phyloP scores from a whole-genome alignment of 2,113 vertebrate species.

The Aspiorhynchus laticeps region DNA sequence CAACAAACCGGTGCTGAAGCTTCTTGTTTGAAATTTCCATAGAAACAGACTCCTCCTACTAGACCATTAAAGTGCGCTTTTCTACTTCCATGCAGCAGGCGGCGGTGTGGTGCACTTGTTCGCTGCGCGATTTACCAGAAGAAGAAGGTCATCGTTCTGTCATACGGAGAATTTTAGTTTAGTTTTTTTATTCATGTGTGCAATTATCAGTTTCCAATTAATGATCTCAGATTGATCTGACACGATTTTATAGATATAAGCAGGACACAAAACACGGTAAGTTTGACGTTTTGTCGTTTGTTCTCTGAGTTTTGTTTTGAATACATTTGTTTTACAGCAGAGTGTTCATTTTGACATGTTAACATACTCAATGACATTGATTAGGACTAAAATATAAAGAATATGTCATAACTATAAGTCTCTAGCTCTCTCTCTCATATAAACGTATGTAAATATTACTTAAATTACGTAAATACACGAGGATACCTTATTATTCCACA shows the following conservation, averaged over 20 bases:
- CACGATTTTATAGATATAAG: background rate
- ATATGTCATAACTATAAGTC: background rate
- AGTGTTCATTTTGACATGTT: background rate
- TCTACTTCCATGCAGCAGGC: conserved; percentile 51
- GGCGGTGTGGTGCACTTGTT: background rate
- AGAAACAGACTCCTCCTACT: conserved; percentile 43
- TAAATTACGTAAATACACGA: no score
- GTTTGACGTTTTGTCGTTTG: background rate
- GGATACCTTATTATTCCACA: no score
- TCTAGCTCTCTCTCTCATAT: background rate
- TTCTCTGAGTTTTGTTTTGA: background rate
- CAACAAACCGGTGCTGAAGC: background rate
- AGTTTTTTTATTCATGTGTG: background rate
- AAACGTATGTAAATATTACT: no score
- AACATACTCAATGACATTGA: background rate
- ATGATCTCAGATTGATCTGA: background rate
- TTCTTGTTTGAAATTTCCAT: conserved; percentile 55
- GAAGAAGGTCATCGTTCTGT: background rate
- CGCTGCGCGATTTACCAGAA: background rate
- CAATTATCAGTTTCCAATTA: background rate
- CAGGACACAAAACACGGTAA: background rate
- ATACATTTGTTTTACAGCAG: background rate
- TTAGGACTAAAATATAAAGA: background rate
- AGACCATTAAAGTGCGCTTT: background rate
- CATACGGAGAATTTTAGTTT: background rate